Percentiles rank a stretch among this genome's conserved stretches.
Evolutionary conservation across 2,888 invertebrate species (phyloP).

Genomic region (Thymelicus lineola): DNA sequence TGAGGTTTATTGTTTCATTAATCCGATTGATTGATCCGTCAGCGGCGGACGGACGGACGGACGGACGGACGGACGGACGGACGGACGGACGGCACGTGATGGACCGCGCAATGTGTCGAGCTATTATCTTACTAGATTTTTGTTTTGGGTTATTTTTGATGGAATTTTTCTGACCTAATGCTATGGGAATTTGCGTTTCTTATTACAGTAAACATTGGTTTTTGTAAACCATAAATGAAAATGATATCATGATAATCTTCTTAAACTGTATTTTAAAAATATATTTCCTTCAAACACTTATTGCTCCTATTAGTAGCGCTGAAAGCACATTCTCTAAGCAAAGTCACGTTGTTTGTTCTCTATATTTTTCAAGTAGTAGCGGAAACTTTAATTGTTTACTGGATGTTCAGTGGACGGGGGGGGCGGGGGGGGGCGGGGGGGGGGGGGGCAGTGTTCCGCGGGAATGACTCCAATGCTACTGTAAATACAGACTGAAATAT

Average conservation of each 20-base stretch:
- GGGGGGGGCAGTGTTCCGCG: too few species aligned
- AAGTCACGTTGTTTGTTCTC: not conserved
- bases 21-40: not conserved
- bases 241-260: not conserved
- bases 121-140: too few species aligned
- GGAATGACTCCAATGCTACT: too few species aligned
- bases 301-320: not conserved
- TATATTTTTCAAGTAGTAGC: not conserved
- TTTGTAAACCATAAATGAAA: not conserved
- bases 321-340: not conserved
- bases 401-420: not conserved
- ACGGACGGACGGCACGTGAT: too few species aligned
- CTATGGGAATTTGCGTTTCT: not conserved
- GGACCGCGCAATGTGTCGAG: too few species aligned
- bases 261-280: not conserved
- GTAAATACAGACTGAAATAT: too few species aligned
- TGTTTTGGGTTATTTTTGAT: too few species aligned
- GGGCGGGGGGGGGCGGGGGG: too few species aligned
- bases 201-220: not conserved
- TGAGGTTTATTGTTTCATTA: not conserved
- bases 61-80: too few species aligned
- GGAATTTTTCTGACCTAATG: not conserved
- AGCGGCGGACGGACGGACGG: not conserved
- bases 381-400: slow-evolving; percentile 8
- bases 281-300: not conserved